Conservation (phyloP, 2,888 invertebrate species). For the Labia minor region DNA sequence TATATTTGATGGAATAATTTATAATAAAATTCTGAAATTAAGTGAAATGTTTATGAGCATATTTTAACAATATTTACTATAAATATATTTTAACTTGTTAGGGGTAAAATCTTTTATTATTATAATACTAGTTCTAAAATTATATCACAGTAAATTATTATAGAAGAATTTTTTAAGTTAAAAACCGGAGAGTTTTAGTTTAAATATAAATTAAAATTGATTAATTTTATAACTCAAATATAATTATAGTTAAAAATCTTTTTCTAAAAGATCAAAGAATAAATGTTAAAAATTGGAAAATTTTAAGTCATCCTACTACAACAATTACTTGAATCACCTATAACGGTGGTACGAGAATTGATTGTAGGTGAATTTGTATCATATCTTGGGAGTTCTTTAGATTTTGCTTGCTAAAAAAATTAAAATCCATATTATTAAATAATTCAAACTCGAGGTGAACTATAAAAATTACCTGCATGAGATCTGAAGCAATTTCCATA, state of each 20-base stretch:
- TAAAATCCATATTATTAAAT: slow-evolving; percentile 16
- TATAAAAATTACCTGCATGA: slow-evolving; percentile 57
- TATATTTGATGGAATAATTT: too few species aligned
- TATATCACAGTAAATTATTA: neutral
- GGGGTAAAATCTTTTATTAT: too few species aligned
- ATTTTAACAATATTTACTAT: too few species aligned
- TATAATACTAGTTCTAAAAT: neutral
- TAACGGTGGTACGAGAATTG: slow-evolving; percentile 58
- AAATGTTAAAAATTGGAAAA: neutral
- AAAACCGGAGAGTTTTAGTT: neutral
- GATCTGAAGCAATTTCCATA: slow-evolving; percentile 89
- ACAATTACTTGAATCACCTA: slow-evolving; percentile 51
- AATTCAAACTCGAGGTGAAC: too few species aligned
- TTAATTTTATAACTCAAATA: neutral
- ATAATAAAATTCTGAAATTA: too few species aligned
- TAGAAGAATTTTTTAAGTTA: neutral
- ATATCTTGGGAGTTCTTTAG: slow-evolving; percentile 68
- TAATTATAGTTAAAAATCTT: neutral
- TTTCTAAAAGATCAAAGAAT: neutral
- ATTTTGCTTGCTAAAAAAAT: slow-evolving; percentile 63
- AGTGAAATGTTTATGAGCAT: too few species aligned
- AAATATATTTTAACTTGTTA: too few species aligned
- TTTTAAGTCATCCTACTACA: slow-evolving; percentile 42
- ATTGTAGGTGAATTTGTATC: slow-evolving; percentile 59
- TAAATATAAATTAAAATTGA: neutral